Evolutionary conservation across 2,113 vertebrate genomes (phyloP).

Genomic region (Melanocharis versteri): DNA sequence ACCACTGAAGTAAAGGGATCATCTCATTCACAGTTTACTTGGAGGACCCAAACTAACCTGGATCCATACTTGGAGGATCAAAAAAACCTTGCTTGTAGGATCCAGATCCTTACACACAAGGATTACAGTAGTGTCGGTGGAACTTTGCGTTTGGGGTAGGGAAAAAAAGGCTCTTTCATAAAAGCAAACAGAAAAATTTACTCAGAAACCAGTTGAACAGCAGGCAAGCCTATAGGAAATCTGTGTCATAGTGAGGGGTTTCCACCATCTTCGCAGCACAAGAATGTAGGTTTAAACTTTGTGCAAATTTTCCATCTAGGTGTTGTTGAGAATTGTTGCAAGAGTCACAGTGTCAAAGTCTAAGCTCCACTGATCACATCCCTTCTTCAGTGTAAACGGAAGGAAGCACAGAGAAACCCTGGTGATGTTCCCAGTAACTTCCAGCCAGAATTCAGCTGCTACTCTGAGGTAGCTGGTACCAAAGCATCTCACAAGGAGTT

Average conservation of each 20-base stretch:
- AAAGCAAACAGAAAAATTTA: not conserved
- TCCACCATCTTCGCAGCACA: not conserved
- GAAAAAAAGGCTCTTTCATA: not conserved
- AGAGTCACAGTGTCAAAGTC: not conserved
- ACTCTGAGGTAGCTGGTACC: not conserved
- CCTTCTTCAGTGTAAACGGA: not conserved
- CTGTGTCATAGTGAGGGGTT: not conserved
- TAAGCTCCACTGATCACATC: not conserved
- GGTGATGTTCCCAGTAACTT: not conserved
- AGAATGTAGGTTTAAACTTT: not conserved
- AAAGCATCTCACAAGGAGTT: not conserved
- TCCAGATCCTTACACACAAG: not conserved
- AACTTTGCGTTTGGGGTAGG: not conserved
- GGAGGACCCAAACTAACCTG: not conserved
- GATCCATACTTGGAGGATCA: not conserved
- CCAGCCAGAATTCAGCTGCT: not conserved
- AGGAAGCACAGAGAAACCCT: not conserved
- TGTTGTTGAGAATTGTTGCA: not conserved
- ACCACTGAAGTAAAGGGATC: not conserved
- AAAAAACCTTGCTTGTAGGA: not conserved
- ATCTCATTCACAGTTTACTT: not conserved
- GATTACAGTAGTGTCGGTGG: not conserved
- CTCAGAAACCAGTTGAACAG: not conserved
- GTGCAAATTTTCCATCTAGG: not conserved
- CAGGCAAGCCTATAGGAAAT: not conserved